phyloP scores from a whole-genome alignment of 2,888 invertebrate species.

The Aquatica leii region DNA sequence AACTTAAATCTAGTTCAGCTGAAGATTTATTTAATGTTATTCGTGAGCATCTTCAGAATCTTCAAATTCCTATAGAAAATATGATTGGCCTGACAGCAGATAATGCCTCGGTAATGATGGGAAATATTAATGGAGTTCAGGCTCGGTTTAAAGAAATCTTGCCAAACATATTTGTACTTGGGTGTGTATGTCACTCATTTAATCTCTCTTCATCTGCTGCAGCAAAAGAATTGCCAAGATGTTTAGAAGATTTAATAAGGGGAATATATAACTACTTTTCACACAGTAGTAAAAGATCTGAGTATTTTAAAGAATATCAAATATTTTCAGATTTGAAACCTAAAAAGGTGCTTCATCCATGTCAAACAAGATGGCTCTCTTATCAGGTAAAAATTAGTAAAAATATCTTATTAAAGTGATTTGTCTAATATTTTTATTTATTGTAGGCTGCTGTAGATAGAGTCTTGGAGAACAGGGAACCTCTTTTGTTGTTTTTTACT shows the following conservation, averaged over 20 bases:
- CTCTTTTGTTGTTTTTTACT: slow-evolving; percentile 3
- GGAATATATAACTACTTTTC: slow-evolving; percentile 46
- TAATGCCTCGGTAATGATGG: slow-evolving; percentile 48
- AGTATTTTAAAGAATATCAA: slow-evolving; percentile 46
- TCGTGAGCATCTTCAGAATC: slow-evolving; percentile 5
- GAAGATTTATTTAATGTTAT: slow-evolving; percentile 2
- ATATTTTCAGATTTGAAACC: slow-evolving; percentile 43
- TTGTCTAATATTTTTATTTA: slow-evolving; percentile 5
- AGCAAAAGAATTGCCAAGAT: slow-evolving; percentile 41
- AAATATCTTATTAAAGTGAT: slow-evolving; percentile 2
- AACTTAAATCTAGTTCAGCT: neutral
- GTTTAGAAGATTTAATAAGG: slow-evolving; percentile 43
- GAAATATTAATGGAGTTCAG: slow-evolving; percentile 40
- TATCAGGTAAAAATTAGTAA: slow-evolving; percentile 41
- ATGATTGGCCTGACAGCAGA: slow-evolving; percentile 47
- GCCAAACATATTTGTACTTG: slow-evolving; percentile 44
- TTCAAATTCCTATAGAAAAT: slow-evolving; percentile 35
- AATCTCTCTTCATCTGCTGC: slow-evolving; percentile 46
- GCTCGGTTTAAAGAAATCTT: slow-evolving; percentile 35
- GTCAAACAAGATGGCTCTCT: slow-evolving; percentile 50
- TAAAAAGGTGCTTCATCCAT: slow-evolving; percentile 45
- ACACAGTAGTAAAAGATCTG: slow-evolving; percentile 46
- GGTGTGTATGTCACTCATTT: slow-evolving; percentile 48
- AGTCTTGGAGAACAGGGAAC: slow-evolving; percentile 5
- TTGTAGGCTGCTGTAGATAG: slow-evolving; percentile 5